Percentiles rank a stretch among this genome's conserved stretches.
Evolutionary conservation across 1,140 invertebrate species (phyloP).

Genomic region (Tigriopus japonicus): DNA sequence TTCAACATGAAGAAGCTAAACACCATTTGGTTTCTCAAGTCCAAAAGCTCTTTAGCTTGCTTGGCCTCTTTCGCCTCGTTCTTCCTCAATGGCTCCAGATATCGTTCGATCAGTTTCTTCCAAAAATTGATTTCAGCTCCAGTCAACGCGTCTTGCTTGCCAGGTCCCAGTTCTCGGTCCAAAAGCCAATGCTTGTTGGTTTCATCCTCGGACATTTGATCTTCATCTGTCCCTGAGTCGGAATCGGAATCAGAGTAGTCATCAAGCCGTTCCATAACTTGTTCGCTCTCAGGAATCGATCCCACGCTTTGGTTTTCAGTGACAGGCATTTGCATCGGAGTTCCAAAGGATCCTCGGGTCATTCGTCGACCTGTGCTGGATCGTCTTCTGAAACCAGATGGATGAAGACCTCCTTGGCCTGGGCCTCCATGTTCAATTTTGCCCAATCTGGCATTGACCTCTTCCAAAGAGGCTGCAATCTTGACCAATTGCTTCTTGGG

Average conservation of each 20-base stretch:
- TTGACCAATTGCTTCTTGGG: slow-evolving; percentile 2
- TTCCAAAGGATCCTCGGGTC: not conserved
- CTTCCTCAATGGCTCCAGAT: slow-evolving; percentile 10
- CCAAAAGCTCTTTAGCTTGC: slow-evolving; percentile 23
- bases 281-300: not conserved
- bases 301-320: not conserved
- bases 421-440: not conserved
- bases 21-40: slow-evolving; percentile 30
- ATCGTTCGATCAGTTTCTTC: not conserved
- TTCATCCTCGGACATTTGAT: not conserved
- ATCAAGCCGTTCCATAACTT: not conserved
- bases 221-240: not conserved
- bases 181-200: not conserved
- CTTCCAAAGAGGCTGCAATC: slow-evolving; percentile 5
- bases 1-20: slow-evolving; percentile 34
- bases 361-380: not conserved
- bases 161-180: not conserved
- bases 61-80: slow-evolving; percentile 14
- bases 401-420: not conserved
- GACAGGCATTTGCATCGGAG: not conserved
- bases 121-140: not conserved
- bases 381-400: not conserved
- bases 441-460: not conserved
- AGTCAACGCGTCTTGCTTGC: not conserved
- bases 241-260: not conserved